phyloP scores from a whole-genome alignment of 1,140 invertebrate species.

The Drosophila oshimai region DNA sequence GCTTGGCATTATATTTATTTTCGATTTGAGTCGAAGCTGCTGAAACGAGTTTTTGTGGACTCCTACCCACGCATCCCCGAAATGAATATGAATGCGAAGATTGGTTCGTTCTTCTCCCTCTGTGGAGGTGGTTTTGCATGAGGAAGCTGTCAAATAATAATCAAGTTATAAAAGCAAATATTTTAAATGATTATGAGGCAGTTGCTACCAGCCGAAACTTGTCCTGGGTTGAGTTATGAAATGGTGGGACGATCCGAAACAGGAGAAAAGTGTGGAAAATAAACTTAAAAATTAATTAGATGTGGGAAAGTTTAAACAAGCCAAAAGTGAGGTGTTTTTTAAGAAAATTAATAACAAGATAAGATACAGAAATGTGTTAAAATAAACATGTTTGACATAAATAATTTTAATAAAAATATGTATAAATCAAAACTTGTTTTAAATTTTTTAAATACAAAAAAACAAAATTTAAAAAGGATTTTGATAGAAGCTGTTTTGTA shows the following conservation, averaged over 20 bases:
- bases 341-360: too few species aligned
- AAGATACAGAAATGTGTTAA: background rate
- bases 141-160: constrained; percentile 27
- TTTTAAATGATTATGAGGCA: constrained; percentile 9
- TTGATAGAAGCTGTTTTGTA: too few species aligned
- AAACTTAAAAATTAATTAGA: background rate
- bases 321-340: too few species aligned
- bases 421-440: too few species aligned
- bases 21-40: background rate
- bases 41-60: constrained; percentile 19
- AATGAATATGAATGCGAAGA: constrained; percentile 12
- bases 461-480: too few species aligned
- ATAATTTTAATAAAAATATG: too few species aligned
- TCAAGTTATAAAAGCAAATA: constrained; percentile 29
- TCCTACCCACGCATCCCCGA: constrained; percentile 20
- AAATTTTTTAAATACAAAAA: too few species aligned
- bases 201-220: background rate
- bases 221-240: background rate
- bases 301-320: too few species aligned
- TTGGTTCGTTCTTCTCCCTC: constrained; percentile 3
- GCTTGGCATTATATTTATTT: constrained; percentile 22
- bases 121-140: constrained; percentile 19
- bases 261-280: background rate
- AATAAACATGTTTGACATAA: too few species aligned
- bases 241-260: background rate